These are phyloP conservation scores for Bubo blakistoni DNA, from an alignment of 2,113 vertebrate genomes.

Conservation along the genomic window DNA sequence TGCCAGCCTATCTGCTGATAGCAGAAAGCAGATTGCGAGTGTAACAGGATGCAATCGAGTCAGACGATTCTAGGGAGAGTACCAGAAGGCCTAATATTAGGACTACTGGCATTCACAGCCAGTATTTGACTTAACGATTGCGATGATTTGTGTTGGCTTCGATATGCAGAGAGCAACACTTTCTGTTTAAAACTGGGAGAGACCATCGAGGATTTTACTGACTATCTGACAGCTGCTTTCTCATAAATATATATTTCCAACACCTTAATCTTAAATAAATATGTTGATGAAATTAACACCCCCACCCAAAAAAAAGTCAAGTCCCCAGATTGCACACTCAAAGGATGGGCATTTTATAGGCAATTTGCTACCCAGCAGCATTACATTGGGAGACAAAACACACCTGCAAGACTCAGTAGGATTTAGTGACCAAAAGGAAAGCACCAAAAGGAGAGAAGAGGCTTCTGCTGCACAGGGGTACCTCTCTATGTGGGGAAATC, in stretches of 20 bases:
- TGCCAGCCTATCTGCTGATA: slow-evolving; percentile 56
- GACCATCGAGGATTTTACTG: slow-evolving; percentile 1
- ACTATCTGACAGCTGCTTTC: neutral
- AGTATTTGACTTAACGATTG: slow-evolving; percentile 49
- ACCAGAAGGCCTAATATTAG: slow-evolving; percentile 69
- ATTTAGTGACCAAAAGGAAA: neutral
- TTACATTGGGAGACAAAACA: neutral
- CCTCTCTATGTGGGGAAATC: neutral
- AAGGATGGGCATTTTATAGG: neutral
- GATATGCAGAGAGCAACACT: slow-evolving; percentile 17
- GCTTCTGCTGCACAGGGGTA: neutral
- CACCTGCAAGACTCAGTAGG: neutral
- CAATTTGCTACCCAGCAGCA: neutral
- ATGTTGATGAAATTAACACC: neutral
- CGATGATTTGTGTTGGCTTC: slow-evolving; percentile 63
- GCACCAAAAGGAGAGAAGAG: neutral
- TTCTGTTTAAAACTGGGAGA: slow-evolving; percentile 30
- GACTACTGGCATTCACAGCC: slow-evolving; percentile 27
- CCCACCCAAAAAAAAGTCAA: neutral
- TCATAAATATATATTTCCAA: neutral
- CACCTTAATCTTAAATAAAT: neutral
- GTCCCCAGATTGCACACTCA: neutral
- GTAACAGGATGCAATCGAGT: slow-evolving; percentile 60
- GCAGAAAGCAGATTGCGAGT: slow-evolving; percentile 74
- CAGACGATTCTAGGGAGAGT: slow-evolving; percentile 59